These are phyloP conservation scores for Ptyas mucosa DNA, from an alignment of 2,113 vertebrate species.

Conservation along the genomic window DNA sequence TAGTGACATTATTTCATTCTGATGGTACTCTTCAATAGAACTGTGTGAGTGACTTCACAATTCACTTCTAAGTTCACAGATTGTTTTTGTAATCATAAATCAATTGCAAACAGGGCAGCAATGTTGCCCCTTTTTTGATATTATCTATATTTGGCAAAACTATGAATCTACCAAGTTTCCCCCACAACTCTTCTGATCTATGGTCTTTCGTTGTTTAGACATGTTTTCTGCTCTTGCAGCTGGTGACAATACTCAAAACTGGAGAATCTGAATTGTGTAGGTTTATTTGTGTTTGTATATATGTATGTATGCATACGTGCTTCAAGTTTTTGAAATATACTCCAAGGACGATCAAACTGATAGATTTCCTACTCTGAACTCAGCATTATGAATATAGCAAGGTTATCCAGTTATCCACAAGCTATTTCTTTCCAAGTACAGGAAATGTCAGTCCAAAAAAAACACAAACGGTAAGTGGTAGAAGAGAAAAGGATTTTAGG, in stretches of 20 bases:
- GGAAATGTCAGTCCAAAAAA: background rate
- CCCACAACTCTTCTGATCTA: background rate
- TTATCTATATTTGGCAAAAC: background rate
- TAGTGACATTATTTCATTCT: background rate
- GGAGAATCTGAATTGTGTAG: background rate
- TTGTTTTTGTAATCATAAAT: background rate
- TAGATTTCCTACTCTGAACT: background rate
- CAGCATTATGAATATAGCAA: background rate
- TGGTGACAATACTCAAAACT: background rate
- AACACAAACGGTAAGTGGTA: background rate
- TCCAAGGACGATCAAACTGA: background rate
- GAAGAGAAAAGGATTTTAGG: background rate
- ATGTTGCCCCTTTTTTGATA: background rate
- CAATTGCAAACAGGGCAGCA: background rate
- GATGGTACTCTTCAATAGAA: background rate
- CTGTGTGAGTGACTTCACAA: background rate
- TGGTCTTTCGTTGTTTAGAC: background rate
- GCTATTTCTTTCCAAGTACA: background rate
- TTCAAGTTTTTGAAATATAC: background rate
- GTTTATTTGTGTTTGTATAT: background rate
- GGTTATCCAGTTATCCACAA: background rate
- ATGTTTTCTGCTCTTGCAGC: background rate
- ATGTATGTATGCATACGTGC: background rate
- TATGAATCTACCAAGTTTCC: background rate
- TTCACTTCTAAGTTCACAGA: background rate